These are phyloP conservation scores for Adelosebastes latens DNA, from an alignment of 2,797 vertebrate species.

Conservation along the genomic window DNA sequence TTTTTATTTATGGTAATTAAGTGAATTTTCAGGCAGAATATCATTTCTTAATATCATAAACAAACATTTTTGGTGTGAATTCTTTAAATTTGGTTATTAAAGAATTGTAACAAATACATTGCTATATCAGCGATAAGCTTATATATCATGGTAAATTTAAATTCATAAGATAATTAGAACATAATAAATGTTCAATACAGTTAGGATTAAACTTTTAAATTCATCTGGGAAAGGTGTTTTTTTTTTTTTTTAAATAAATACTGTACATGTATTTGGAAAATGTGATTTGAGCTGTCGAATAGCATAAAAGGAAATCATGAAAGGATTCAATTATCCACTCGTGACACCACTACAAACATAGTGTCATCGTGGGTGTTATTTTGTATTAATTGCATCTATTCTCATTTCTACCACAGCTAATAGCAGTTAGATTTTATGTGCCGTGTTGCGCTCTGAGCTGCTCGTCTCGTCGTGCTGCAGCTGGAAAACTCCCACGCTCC, in stretches of 20 bases:
- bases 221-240: too few relatives aligned
- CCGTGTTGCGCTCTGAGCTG: neutral
- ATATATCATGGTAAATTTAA: neutral
- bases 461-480: constrained; percentile 8
- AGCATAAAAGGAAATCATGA: neutral
- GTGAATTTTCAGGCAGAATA: too few relatives aligned
- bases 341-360: neutral
- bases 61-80: too few relatives aligned
- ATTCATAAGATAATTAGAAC: too few relatives aligned
- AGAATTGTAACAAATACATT: too few relatives aligned
- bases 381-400: neutral
- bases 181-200: neutral
- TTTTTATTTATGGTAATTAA: too few relatives aligned
- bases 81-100: neutral
- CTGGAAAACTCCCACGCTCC: constrained; percentile 53
- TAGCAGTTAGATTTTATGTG: neutral
- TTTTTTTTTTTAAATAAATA: neutral
- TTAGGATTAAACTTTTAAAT: neutral
- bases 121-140: neutral
- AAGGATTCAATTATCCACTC: neutral
- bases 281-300: neutral
- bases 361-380: neutral
- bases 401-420: neutral
- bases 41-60: too few relatives aligned
- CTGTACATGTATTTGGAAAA: neutral